Evolutionary conservation across 2,797 vertebrate species (phyloP), one percentile per base, ranked within the genome.

Genomic region (Mastacembelus armatus): DNA sequence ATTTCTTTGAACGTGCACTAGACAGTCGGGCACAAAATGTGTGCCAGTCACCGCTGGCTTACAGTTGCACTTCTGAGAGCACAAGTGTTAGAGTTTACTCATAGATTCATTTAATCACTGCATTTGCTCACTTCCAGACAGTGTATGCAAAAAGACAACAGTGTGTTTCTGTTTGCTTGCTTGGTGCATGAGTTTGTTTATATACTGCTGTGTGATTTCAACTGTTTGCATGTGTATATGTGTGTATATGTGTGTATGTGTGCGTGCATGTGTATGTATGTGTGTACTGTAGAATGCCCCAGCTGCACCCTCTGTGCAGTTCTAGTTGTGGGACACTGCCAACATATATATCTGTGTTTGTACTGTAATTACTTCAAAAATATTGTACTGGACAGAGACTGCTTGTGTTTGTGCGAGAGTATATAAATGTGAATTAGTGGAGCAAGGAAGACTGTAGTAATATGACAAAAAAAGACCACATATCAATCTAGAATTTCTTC

Each of bases 231-330:
- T 14, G 42, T 22, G 39, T 12, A 45, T 43, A 39, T 55, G 26
- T 18, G 33, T 54, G 30, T 39, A 59, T 66, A 47, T 40, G 58
- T 57, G 68, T 65, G 51, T 60, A 55, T 71, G 63, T 55, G 54
- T 74, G 51, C 50, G 52, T 60, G 22, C 48, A 71, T 70, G 69
- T 51, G 52, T 45, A 57, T 51, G 64, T 66, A 35, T 55, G 55
- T 64, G 66, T 62, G 45, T 58, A 49, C 66, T 68, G n/a, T 39
- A 8, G 32, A 61, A 60, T 52, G 71, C 71, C 77, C 77, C 86
- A 85, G 83, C 81, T 87, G 88, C 76, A 86, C 64, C 72, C 72
- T 84, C 72, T 78, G 81, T 43, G 77, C 59, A 66, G 80, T 81
- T 88, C 79, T 65, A 69, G 64, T 42, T 64, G 30, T 78, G 78